Conservation (phyloP, 2,113 vertebrate genomes). For the Crotalus horridus region DNA sequence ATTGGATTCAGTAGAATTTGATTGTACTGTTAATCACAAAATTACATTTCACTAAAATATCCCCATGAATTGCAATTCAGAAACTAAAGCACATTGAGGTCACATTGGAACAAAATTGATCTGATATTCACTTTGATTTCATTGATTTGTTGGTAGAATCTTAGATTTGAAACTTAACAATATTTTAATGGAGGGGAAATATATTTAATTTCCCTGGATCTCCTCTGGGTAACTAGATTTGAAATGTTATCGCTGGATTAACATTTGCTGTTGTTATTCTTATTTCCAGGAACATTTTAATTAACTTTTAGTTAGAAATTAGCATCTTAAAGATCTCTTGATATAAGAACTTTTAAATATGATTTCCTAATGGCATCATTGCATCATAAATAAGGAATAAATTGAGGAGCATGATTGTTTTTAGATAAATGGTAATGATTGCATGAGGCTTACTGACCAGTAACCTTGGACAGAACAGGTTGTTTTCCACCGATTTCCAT, state of each 20-base stretch:
- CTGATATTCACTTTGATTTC: background rate
- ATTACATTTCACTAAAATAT: background rate
- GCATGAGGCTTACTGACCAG: background rate
- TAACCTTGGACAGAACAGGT: too few species aligned
- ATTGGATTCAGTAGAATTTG: background rate
- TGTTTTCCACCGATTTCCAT: background rate
- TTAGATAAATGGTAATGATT: background rate
- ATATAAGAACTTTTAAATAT: background rate
- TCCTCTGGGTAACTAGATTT: background rate
- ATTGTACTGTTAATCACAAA: background rate
- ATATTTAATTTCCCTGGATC: background rate
- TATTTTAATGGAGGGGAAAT: background rate
- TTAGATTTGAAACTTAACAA: background rate
- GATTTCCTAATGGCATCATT: background rate
- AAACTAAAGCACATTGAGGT: background rate
- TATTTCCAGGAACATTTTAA: background rate
- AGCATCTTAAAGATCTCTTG: background rate
- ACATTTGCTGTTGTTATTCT: background rate
- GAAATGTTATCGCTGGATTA: background rate
- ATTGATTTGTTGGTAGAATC: background rate
- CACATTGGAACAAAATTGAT: background rate
- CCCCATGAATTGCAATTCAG: background rate
- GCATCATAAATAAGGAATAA: background rate
- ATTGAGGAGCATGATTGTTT: background rate
- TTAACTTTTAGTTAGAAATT: background rate